Evolutionary conservation across 2,888 invertebrate genomes (phyloP).

Genomic region (Cryptocephalus primarius): DNA sequence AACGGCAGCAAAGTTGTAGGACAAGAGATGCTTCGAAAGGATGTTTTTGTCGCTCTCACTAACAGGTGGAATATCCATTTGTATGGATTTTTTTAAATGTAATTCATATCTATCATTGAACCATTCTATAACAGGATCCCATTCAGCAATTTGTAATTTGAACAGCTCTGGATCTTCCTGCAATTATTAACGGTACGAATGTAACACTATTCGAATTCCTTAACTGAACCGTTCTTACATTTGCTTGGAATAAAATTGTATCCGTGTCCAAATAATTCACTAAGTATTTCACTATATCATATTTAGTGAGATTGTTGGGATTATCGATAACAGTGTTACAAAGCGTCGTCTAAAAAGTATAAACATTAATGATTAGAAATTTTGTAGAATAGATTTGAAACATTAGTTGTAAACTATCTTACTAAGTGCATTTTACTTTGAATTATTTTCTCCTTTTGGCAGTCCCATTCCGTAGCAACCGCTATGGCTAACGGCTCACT

Average conservation of each 20-base stretch:
- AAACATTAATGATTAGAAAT: constrained; percentile 1
- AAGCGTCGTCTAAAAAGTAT: constrained; percentile 60
- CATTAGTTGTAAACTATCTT: constrained; percentile 21
- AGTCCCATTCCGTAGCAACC: constrained; percentile 90
- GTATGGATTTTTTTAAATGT: constrained; percentile 56
- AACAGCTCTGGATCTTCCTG: constrained; percentile 73
- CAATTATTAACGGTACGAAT: constrained; percentile 3
- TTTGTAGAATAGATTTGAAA: constrained; percentile 1
- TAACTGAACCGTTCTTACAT: constrained; percentile 41
- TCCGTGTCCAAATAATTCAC: constrained; percentile 74
- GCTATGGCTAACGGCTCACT: constrained; percentile 86
- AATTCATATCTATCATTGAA: constrained; percentile 72
- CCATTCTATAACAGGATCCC: constrained; percentile 87
- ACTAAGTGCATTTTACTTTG: constrained; percentile 84
- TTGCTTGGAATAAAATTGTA: constrained; percentile 66
- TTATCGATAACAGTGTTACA: constrained; percentile 90
- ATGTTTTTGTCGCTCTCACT: constrained; percentile 53
- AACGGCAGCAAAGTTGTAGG: constrained; percentile 70
- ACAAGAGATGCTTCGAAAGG: constrained; percentile 66
- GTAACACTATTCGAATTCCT: too few species aligned
- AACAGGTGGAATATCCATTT: constrained; percentile 59
- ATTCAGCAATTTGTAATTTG: constrained; percentile 65
- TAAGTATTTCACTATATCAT: constrained; percentile 66
- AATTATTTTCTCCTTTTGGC: constrained; percentile 67
- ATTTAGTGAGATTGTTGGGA: constrained; percentile 67